Conservation (phyloP, 2,888 invertebrate genomes). For the Dolichopus griseipennis region DNA sequence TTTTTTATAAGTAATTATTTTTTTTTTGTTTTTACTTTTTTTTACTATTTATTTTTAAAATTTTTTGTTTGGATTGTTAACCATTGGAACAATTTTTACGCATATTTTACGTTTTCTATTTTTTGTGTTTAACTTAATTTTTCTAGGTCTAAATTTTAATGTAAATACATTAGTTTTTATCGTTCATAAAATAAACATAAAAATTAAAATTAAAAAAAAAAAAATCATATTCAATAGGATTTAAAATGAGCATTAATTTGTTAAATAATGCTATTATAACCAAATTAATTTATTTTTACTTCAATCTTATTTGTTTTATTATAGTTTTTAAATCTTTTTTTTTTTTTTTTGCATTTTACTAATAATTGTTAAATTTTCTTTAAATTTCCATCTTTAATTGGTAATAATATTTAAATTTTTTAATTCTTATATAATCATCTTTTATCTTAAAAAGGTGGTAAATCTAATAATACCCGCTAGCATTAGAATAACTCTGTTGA, state of each 20-base stretch:
- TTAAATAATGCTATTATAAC: not conserved
- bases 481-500: conserved; percentile 41
- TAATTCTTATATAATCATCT: not conserved
- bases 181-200: not conserved
- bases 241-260: not conserved
- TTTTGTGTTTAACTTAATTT: not conserved
- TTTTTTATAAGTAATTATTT: not conserved
- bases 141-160: not conserved
- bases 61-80: not conserved
- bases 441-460: not conserved
- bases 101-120: not conserved
- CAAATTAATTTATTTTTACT: not conserved
- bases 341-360: not conserved
- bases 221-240: not conserved
- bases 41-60: not conserved
- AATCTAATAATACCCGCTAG: conserved; percentile 40
- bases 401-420: not conserved
- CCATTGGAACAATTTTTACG: not conserved
- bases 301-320: not conserved
- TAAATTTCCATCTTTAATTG: not conserved
- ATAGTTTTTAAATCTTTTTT: not conserved
- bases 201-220: not conserved
- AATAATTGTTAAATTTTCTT: not conserved
- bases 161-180: not conserved
- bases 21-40: not conserved